Percentiles rank a stretch among this genome's conserved stretches.
These are phyloP conservation scores for Vireo altiloquus DNA, from an alignment of 2,113 vertebrate species.

Conservation along the genomic window DNA sequence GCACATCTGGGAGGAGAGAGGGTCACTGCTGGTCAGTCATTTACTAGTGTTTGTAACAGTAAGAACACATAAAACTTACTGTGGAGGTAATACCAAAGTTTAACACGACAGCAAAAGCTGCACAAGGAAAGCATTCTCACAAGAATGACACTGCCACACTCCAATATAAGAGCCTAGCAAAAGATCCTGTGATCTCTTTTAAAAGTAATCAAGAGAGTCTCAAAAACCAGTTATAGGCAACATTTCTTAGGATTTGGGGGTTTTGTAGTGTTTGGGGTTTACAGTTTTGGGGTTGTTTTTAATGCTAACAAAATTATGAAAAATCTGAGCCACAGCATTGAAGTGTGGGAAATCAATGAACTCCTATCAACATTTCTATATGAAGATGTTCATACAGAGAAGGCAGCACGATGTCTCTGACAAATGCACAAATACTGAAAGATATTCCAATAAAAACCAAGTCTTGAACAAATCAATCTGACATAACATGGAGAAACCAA, in stretches of 20 bases:
- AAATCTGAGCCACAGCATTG: neutral
- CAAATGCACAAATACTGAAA: neutral
- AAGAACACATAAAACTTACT: neutral
- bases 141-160: neutral
- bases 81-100: neutral
- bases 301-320: neutral
- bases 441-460: neutral
- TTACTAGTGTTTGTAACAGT: neutral
- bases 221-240: neutral
- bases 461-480: neutral
- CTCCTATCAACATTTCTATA: neutral
- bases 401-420: neutral
- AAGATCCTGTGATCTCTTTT: neutral
- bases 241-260: neutral
- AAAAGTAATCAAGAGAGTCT: neutral
- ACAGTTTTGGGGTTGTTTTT: neutral
- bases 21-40: neutral
- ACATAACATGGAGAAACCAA: neutral
- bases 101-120: neutral
- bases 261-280: neutral
- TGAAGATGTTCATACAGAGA: neutral
- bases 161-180: neutral
- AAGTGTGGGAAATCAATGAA: neutral
- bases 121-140: neutral
- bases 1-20: neutral